A percentile compares a stretch with the other conserved stretches of the same genome.
Evolutionary conservation across 2,888 invertebrate genomes (phyloP).

Genomic region (Schizaphis graminum): DNA sequence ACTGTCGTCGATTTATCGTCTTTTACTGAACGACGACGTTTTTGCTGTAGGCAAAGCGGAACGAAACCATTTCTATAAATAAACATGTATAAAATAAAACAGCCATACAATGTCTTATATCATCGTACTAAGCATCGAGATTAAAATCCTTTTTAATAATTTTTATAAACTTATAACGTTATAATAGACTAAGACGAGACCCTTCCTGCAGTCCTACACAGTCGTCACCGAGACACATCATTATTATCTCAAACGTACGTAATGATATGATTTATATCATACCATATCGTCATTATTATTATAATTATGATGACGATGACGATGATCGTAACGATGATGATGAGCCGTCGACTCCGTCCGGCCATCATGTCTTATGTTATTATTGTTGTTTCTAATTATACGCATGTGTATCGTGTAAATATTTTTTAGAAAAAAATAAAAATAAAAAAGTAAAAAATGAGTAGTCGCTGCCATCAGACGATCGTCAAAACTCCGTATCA

Average conservation of each 20-base stretch:
- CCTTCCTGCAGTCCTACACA: neutral
- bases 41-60: neutral
- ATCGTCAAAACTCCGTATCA: neutral
- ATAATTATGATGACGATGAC: neutral
- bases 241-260: neutral
- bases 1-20: neutral
- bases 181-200: neutral
- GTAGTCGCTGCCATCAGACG: neutral
- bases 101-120: neutral
- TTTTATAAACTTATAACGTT: neutral
- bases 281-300: neutral
- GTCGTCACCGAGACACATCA: neutral
- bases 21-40: neutral
- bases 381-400: conserved; percentile 10
- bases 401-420: neutral
- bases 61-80: conserved; percentile 30
- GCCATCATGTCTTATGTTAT: neutral
- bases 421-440: neutral
- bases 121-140: neutral
- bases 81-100: neutral
- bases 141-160: neutral
- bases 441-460: neutral
- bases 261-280: neutral
- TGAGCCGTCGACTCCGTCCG: neutral
- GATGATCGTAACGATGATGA: neutral